These are phyloP conservation scores for Nesidiocoris tenuis DNA, from an alignment of 2,888 invertebrate species.

Conservation along the genomic window DNA sequence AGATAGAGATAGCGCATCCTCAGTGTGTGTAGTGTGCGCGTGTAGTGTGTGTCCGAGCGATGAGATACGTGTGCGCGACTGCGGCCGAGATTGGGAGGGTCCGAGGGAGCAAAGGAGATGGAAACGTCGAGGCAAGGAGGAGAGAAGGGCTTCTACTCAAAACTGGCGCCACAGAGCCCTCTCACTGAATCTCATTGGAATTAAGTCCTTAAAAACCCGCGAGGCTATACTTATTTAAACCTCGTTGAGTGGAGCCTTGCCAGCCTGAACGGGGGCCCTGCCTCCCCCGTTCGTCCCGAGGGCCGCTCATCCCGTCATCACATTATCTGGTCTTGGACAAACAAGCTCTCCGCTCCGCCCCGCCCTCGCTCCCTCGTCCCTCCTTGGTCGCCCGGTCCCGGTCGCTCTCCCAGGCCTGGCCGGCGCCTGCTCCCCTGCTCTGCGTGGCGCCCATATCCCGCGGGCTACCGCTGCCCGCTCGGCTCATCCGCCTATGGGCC, in stretches of 20 bases:
- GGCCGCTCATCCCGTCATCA: neutral
- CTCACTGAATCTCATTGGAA: conserved; percentile 36
- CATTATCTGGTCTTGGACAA: conserved; percentile 39
- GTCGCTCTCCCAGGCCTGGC: conserved; percentile 23
- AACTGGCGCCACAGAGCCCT: conserved; percentile 33
- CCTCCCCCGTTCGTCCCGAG: conserved; percentile 8
- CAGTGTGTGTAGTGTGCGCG: neutral
- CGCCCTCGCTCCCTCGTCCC: too few relatives aligned
- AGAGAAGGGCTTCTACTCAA: conserved; percentile 21
- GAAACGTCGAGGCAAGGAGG: conserved; percentile 27
- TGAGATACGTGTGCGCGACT: neutral
- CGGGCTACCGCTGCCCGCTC: conserved; percentile 15
- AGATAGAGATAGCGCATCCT: too few relatives aligned
- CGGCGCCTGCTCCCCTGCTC: neutral
- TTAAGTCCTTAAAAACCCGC: conserved; percentile 41
- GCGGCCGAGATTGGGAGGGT: neutral
- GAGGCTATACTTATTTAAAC: conserved; percentile 41
- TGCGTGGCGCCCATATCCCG: conserved; percentile 17
- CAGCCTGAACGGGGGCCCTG: neutral
- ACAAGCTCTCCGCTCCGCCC: conserved; percentile 27
- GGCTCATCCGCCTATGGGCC: conserved; percentile 3
- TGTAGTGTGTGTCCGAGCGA: neutral
- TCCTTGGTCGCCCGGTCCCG: neutral
- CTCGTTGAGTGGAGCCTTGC: conserved; percentile 19
- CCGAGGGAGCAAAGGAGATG: conserved; percentile 1